Base-by-base conservation (phyloP, 1,140 invertebrate species). In the Aphelinus certus region DNA sequence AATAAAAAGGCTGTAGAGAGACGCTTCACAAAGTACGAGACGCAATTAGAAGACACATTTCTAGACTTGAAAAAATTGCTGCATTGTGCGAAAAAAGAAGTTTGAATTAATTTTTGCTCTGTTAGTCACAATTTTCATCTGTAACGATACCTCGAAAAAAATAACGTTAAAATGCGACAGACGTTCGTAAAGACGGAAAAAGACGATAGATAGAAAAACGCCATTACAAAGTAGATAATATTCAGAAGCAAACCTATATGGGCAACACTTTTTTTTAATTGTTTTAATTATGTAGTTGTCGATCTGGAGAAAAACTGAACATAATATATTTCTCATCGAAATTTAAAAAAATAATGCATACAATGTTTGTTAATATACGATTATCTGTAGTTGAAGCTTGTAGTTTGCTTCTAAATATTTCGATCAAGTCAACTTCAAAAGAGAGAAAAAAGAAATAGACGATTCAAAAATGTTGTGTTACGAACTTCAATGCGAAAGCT, bases 391-490 rank as follows among this genome's bases (percentile, higher is more conserved):
- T 26, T 26, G 26, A 26, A 26, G 26, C 26, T 26, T 26, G 26
- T 46, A 64, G 57, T 61, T 73, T 67, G 66, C 66, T 61, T 67
- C 57, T 51, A 55, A 67, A 61, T 67, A 47, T 9, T n/a, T 42
- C 64, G 9, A 43, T 60, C 2, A 74, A 73, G 75, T 48, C 9
- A 60, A 47, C 47, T 71, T 70, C 53, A 73, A 51, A 55, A 61
- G 57, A 49, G 57, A 71, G 49, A 26, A 64, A 70, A 5, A 53
- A 70, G 53, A 70, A 62, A 62, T 7, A 69, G 51, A 57, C 48
- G 53, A 70, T 80, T 69, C 45, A 73, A 65, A 78, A 77, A 68
- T 75, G 65, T 64, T 72, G 60, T 77, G 75, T 79, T 77, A 79
- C 79, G 78, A 73, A 65, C 49, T 58, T 65, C 53, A 71, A 71